Conservation (phyloP, 2,113 vertebrate genomes). For the Ctenomys sociabilis region DNA sequence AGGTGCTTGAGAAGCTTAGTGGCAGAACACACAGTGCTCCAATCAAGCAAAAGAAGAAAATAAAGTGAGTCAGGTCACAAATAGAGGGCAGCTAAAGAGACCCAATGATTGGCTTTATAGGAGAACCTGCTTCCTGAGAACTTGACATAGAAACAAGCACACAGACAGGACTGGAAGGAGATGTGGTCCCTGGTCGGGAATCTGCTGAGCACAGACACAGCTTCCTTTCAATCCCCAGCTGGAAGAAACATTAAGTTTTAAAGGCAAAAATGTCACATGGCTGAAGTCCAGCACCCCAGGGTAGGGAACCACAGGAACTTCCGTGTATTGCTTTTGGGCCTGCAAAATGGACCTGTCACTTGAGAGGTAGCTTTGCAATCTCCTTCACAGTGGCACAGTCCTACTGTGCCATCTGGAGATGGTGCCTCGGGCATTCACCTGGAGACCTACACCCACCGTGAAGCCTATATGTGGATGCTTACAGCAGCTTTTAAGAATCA, state of each 20-base stretch:
- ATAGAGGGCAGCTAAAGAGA: background rate
- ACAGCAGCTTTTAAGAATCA: background rate
- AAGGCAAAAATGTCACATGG: background rate
- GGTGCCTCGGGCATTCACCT: background rate
- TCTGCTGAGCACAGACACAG: rapidly evolving
- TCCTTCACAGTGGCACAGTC: background rate
- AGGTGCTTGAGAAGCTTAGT: background rate
- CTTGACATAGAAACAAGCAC: background rate
- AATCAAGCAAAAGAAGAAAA: background rate
- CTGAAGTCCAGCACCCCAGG: background rate
- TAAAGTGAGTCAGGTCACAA: background rate
- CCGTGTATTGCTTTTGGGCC: background rate
- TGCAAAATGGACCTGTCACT: background rate
- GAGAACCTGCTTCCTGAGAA: background rate
- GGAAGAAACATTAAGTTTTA: background rate
- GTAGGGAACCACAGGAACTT: background rate
- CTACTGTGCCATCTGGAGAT: background rate
- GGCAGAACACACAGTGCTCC: background rate
- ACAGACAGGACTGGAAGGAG: background rate
- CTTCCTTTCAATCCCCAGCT: too few species aligned
- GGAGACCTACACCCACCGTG: background rate
- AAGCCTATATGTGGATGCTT: background rate
- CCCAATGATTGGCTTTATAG: background rate
- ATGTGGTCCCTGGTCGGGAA: background rate
- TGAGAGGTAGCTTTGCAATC: background rate